Evolutionary conservation across 1,140 invertebrate genomes (phyloP).

Genomic region (Drosophila tani): DNA sequence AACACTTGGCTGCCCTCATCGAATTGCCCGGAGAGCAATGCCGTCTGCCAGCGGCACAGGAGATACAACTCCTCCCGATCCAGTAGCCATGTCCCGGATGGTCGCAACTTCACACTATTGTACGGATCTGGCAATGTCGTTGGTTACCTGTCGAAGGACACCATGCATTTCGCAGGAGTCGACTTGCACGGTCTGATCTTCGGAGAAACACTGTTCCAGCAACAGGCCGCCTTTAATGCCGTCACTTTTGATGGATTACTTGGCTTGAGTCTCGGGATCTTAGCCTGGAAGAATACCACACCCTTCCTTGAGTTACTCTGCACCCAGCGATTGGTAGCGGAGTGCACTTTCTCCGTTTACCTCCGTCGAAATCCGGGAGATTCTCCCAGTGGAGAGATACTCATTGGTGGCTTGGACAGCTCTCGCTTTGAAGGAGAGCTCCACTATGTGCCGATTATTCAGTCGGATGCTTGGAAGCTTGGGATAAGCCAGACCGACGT

Average conservation of each 20-base stretch:
- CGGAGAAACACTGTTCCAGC: constrained; percentile 97
- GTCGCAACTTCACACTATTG: constrained; percentile 94
- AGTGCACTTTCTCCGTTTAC: constrained; percentile 98
- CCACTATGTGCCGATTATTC: constrained; percentile 66
- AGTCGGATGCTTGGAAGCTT: constrained; percentile 73
- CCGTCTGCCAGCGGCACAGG: constrained; percentile 53
- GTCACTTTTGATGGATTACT: constrained; percentile 99
- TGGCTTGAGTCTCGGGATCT: constrained; percentile 94
- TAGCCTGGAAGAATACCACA: constrained; percentile 94
- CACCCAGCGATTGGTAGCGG: constrained; percentile 90
- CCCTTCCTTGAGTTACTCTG: constrained; percentile 98
- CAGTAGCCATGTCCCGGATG: constrained; percentile 93
- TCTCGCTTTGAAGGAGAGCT: constrained; percentile 52
- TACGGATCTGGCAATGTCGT: constrained; percentile 98
- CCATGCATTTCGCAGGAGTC: constrained; percentile 88
- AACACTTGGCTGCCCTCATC: constrained; percentile 68
- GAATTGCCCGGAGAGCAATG: constrained; percentile 50
- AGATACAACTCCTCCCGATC: constrained; percentile 94
- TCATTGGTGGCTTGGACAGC: constrained; percentile 63
- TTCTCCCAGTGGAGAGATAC: constrained; percentile 54
- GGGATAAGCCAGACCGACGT: constrained; percentile 41
- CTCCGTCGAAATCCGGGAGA: constrained; percentile 88
- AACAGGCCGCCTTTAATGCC: constrained; percentile 91
- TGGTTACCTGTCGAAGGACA: constrained; percentile 96
- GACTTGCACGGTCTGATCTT: constrained; percentile 93